phyloP scores from a whole-genome alignment of 35 echinoderm and acorn worm species.

The Apostichopus californicus region DNA sequence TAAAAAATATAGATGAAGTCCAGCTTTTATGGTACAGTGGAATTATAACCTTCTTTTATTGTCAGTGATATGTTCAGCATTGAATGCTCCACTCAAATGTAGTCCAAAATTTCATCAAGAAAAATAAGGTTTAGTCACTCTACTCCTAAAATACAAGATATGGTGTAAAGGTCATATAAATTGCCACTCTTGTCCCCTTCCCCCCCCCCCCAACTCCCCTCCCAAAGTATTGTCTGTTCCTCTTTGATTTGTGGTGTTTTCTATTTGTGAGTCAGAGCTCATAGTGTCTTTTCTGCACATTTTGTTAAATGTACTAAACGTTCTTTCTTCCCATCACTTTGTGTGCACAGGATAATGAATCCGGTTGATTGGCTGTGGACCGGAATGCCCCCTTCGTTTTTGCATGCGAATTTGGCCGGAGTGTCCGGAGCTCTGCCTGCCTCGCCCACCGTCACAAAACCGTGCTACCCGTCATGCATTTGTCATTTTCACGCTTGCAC shows the following conservation, averaged over 20 bases:
- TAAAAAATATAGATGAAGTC: too few relatives aligned
- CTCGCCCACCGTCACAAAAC: constrained; percentile 13
- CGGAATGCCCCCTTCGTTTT: not conserved
- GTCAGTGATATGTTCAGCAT: too few relatives aligned
- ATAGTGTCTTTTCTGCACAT: not conserved
- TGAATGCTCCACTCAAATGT: too few relatives aligned
- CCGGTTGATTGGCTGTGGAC: constrained; percentile 16
- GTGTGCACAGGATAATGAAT: constrained; percentile 14
- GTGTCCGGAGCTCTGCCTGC: not conserved
- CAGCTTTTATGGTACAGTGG: too few relatives aligned
- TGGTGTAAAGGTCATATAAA: not conserved
- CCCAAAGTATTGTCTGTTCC: not conserved
- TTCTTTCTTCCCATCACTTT: constrained; percentile 24
- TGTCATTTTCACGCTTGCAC: constrained; percentile 25
- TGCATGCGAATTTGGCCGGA: constrained; percentile 32
- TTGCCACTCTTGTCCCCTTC: not conserved
- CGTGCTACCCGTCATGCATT: constrained; percentile 16
- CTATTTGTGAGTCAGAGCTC: not conserved
- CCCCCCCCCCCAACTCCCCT: too few relatives aligned
- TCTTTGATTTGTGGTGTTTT: not conserved
- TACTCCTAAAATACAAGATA: too few relatives aligned
- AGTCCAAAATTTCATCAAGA: too few relatives aligned
- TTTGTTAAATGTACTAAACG: not conserved
- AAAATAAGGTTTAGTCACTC: too few relatives aligned
- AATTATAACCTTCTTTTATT: too few relatives aligned